phyloP scores from a whole-genome alignment of 2,113 vertebrate species.

The Pedionomus torquatus region DNA sequence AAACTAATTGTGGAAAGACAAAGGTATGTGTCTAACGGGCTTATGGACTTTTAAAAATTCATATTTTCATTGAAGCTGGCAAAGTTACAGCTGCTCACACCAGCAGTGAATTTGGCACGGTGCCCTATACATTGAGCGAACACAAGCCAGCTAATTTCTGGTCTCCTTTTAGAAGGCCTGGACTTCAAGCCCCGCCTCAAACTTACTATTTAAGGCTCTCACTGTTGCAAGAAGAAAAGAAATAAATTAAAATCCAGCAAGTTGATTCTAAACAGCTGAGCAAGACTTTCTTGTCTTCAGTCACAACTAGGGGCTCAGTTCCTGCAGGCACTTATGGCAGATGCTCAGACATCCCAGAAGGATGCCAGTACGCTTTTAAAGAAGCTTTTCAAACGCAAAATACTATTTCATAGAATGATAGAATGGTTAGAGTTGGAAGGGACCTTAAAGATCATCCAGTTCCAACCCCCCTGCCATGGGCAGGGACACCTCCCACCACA shows the following conservation, averaged over 20 bases:
- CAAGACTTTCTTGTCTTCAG: background rate
- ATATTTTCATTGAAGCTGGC: slow-evolving; percentile 47
- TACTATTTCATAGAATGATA: no score
- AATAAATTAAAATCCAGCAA: background rate
- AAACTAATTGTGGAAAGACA: slow-evolving; percentile 64
- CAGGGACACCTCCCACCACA: no score
- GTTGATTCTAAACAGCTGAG: slow-evolving; percentile 10
- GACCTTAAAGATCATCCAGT: no score
- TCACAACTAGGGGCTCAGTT: background rate
- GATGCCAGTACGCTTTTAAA: background rate
- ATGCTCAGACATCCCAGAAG: background rate
- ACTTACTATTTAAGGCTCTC: background rate
- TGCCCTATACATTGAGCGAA: background rate
- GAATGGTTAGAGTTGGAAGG: no score
- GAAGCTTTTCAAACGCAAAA: background rate
- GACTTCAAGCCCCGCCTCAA: background rate
- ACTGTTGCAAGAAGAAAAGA: background rate
- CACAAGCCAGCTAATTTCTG: background rate
- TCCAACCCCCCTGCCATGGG: no score
- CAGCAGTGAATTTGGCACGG: slow-evolving; percentile 50
- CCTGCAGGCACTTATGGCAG: background rate
- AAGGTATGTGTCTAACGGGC: slow-evolving; percentile 65
- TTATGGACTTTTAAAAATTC: slow-evolving; percentile 57
- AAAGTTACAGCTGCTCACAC: slow-evolving; percentile 53
- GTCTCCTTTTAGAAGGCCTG: slow-evolving; percentile 27